phyloP scores from a whole-genome alignment of 2,113 vertebrate genomes.

The Nesogale talazaci region DNA sequence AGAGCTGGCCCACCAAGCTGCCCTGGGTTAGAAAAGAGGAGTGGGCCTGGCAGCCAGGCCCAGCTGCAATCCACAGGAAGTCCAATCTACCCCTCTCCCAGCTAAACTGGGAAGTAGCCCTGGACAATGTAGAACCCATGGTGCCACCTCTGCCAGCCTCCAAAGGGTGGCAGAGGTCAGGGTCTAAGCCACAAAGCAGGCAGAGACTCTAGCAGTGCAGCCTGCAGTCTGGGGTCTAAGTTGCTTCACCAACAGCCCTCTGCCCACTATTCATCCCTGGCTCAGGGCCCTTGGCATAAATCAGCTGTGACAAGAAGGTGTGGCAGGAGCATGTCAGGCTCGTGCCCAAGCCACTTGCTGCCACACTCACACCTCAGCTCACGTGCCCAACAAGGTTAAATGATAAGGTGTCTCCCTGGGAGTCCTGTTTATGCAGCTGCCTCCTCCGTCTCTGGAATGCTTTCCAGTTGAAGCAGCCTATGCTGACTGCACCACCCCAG shows the following conservation, averaged over 20 bases:
- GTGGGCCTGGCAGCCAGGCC: not conserved
- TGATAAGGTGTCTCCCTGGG: constrained; percentile 26
- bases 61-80: not conserved
- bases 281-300: constrained; percentile 48
- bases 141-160: not conserved
- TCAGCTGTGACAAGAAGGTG: constrained; percentile 48
- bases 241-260: not conserved
- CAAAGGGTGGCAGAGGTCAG: not conserved
- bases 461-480: not conserved
- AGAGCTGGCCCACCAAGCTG: not conserved
- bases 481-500: not conserved
- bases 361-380: constrained; percentile 27
- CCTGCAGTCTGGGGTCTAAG: not conserved
- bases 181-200: not conserved
- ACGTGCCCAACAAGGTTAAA: constrained; percentile 14
- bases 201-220: not conserved
- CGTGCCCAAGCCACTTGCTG: constrained; percentile 18
- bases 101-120: not conserved
- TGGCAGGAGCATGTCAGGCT: constrained; percentile 61
- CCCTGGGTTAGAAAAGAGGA: not conserved
- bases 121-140: not conserved
- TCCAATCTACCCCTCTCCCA: not conserved
- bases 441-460: constrained; percentile 46
- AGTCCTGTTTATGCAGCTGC: not conserved
- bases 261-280: constrained; percentile 46